These are phyloP conservation scores for Thunnus thynnus DNA, from an alignment of 2,113 vertebrate genomes.

Conservation along the genomic window DNA sequence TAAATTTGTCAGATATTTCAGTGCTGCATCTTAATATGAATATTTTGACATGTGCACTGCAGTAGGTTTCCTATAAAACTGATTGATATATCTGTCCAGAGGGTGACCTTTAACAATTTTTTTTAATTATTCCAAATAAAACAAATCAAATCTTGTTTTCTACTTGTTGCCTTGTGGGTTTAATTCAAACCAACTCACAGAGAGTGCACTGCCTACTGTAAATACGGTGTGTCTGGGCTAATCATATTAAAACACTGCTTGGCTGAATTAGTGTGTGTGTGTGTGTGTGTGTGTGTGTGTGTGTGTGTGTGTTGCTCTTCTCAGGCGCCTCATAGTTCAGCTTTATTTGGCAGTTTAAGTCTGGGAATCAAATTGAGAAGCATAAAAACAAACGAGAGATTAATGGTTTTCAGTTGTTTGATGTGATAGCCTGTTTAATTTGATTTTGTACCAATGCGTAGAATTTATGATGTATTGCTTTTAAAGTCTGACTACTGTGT, in stretches of 20 bases:
- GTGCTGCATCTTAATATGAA: neutral
- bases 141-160: constrained; percentile 31
- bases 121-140: constrained; percentile 11
- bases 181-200: constrained; percentile 8
- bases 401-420: constrained; percentile 4
- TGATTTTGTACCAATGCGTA: neutral
- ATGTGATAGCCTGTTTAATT: constrained; percentile 38
- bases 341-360: constrained; percentile 24
- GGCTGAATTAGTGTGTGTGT: constrained; percentile 37
- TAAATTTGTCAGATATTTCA: constrained; percentile 3
- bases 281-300: neutral
- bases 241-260: constrained; percentile 53
- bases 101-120: neutral
- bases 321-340: constrained; percentile 23
- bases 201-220: constrained; percentile 7
- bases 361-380: constrained; percentile 17
- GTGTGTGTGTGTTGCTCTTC: constrained; percentile 19
- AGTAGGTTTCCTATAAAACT: neutral
- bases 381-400: constrained; percentile 37
- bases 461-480: constrained; percentile 7
- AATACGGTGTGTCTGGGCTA: constrained; percentile 24
- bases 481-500: constrained; percentile 22
- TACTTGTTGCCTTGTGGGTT: constrained; percentile 22
- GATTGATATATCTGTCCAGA: neutral
- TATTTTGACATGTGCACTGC: constrained; percentile 4